Conservation (phyloP, 2,113 vertebrate species). For the Lipophrys pholis region DNA sequence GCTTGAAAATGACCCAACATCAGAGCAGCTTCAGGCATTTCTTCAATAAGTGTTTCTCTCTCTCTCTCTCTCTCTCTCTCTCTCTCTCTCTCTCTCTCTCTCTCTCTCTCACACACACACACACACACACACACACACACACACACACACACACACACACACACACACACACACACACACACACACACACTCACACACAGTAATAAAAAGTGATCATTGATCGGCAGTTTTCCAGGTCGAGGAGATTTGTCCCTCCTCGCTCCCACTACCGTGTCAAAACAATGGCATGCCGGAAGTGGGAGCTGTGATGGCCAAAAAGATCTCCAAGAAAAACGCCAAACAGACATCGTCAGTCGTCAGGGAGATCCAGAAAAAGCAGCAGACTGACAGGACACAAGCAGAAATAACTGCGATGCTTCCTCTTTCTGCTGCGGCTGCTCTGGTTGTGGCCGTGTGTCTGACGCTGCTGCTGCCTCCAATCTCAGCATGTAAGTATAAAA, state of each 20-base stretch:
- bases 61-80: too few species aligned
- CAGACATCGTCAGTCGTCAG: neutral
- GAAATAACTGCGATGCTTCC: neutral
- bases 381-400: conserved; percentile 42
- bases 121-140: too few species aligned
- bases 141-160: too few species aligned
- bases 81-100: too few species aligned
- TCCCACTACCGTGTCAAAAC: conserved; percentile 67
- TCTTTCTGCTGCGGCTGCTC: conserved; percentile 18
- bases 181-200: too few species aligned
- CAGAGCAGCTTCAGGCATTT: too few species aligned
- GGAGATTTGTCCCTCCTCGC: conserved; percentile 72
- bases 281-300: conserved; percentile 60
- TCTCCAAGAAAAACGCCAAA: conserved; percentile 30
- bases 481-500: conserved; percentile 65
- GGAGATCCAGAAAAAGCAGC: neutral
- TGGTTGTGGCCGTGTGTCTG: conserved; percentile 64
- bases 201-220: too few species aligned
- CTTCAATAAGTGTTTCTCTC: too few species aligned
- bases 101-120: too few species aligned
- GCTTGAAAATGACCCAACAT: too few species aligned
- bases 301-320: conserved; percentile 60
- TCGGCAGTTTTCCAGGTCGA: too few species aligned
- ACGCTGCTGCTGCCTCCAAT: conserved; percentile 65
- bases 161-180: too few species aligned